Conservation (phyloP, 2,888 invertebrate genomes). For the Herminia tarsipennalis region DNA sequence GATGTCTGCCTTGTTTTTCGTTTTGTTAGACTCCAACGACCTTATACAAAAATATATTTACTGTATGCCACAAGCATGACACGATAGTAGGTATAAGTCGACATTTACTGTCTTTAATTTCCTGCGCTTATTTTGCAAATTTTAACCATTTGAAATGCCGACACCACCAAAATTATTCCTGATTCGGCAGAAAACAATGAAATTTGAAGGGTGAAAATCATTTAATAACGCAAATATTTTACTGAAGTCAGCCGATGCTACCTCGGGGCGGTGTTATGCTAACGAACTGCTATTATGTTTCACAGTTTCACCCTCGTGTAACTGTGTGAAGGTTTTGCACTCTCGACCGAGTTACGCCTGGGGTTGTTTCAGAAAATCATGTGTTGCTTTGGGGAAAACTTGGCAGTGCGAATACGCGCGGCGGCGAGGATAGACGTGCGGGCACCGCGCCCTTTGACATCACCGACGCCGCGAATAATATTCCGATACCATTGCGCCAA, state of each 20-base stretch:
- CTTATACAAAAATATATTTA: too few species aligned
- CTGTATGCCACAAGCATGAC: too few species aligned
- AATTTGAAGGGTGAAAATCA: conserved; percentile 58
- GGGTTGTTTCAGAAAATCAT: conserved; percentile 80
- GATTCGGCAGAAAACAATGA: conserved; percentile 51
- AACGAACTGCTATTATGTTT: conserved; percentile 82
- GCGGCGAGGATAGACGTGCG: conserved; percentile 58
- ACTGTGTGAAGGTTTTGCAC: conserved; percentile 84
- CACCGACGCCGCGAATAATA: conserved; percentile 33
- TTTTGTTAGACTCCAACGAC: too few species aligned
- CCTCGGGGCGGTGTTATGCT: conserved; percentile 70
- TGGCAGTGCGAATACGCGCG: conserved; percentile 58
- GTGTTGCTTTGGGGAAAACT: conserved; percentile 76
- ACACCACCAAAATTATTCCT: conserved; percentile 32
- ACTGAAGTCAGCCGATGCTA: conserved; percentile 63
- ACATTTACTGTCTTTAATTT: conserved; percentile 1
- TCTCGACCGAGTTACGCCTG: conserved; percentile 79
- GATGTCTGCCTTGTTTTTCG: too few species aligned
- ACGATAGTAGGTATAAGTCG: too few species aligned
- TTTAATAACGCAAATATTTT: conserved; percentile 77
- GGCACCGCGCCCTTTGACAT: conserved; percentile 17
- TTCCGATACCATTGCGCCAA: conserved; percentile 41
- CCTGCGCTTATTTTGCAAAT: conserved; percentile 6
- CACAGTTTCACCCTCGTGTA: conserved; percentile 76
- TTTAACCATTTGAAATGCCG: conserved; percentile 19